phyloP scores from a whole-genome alignment of 2,888 invertebrate species.

The Sussaba pulchella region DNA sequence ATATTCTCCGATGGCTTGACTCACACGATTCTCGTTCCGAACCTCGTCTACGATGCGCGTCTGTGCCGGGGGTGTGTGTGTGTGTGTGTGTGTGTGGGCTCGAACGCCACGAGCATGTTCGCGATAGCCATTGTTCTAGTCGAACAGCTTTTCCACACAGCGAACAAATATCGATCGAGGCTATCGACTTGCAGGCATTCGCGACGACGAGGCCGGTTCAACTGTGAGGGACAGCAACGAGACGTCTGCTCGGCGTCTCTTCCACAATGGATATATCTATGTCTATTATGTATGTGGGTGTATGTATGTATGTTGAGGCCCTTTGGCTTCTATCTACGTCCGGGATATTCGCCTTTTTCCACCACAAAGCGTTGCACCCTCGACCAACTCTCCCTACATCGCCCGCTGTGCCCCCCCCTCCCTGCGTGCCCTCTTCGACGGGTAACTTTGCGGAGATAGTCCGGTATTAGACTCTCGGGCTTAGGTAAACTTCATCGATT shows the following conservation, averaged over 20 bases:
- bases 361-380: constrained; percentile 53
- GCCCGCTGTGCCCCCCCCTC: not conserved
- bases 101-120: constrained; percentile 17
- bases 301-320: constrained; percentile 23
- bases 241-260: constrained; percentile 44
- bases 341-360: constrained; percentile 56
- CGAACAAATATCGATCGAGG: constrained; percentile 59
- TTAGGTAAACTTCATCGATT: constrained; percentile 60
- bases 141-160: constrained; percentile 57
- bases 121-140: constrained; percentile 56
- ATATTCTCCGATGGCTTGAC: constrained; percentile 29
- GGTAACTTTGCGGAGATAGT: constrained; percentile 31
- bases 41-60: not conserved
- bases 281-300: not conserved
- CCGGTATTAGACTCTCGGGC: constrained; percentile 55
- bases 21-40: not conserved
- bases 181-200: constrained; percentile 42
- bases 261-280: not conserved
- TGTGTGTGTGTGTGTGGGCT: not conserved
- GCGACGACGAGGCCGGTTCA: constrained; percentile 30
- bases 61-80: not conserved
- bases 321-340: constrained; percentile 44
- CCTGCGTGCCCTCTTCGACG: not conserved
- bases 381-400: not conserved
- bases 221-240: constrained; percentile 31